Conservation (phyloP, 2,888 invertebrate species). For the Aromia moschata region DNA sequence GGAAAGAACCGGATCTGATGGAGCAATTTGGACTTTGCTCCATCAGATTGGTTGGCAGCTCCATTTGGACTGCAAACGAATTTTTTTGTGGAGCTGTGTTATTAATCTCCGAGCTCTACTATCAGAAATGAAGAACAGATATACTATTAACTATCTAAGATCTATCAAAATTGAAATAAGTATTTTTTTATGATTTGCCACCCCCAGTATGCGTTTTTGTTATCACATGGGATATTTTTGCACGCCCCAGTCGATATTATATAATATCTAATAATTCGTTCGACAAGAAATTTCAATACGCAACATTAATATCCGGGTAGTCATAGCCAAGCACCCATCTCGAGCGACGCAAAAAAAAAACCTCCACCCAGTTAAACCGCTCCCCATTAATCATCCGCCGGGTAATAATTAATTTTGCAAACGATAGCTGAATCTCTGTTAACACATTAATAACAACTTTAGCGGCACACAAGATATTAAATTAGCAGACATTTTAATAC, state of each 20-base stretch:
- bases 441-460: slow-evolving; percentile 38
- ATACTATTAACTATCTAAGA: too few species aligned
- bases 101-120: too few species aligned
- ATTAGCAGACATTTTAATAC: slow-evolving; percentile 59
- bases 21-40: too few species aligned
- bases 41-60: too few species aligned
- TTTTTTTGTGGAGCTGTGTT: too few species aligned
- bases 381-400: slow-evolving; percentile 35
- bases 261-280: background rate
- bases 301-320: background rate
- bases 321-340: background rate
- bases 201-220: too few species aligned
- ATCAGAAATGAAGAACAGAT: too few species aligned
- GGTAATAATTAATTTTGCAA: slow-evolving; percentile 39
- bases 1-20: too few species aligned
- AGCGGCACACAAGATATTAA: slow-evolving; percentile 45
- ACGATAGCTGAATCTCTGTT: slow-evolving; percentile 38
- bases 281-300: background rate
- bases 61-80: too few species aligned
- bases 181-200: too few species aligned
- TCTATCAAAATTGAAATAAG: too few species aligned
- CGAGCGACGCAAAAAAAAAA: slow-evolving; percentile 9
- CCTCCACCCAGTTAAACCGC: background rate
- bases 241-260: background rate
- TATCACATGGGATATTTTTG: background rate